These are phyloP conservation scores for Tiphia femorata DNA, from an alignment of 2,888 invertebrate species.

Conservation along the genomic window DNA sequence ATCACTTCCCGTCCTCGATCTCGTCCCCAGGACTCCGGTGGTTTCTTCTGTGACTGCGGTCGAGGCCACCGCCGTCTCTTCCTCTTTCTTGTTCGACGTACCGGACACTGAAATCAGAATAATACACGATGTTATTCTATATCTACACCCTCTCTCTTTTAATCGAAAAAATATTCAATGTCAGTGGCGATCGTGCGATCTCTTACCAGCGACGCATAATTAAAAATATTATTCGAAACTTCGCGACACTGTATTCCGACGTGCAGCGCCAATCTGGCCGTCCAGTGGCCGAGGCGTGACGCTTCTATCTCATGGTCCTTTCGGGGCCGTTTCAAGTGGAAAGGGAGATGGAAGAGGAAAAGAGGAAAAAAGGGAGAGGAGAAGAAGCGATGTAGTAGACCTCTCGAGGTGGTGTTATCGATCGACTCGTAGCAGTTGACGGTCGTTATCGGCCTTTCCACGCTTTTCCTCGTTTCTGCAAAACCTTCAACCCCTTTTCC, in stretches of 20 bases:
- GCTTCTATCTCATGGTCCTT: too few species aligned
- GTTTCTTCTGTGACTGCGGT: conserved; percentile 58
- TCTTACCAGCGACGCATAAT: too few species aligned
- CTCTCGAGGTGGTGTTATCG: conserved; percentile 38
- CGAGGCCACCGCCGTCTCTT: conserved; percentile 52
- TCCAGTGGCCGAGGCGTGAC: too few species aligned
- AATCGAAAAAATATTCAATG: background rate
- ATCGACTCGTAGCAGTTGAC: conserved; percentile 40
- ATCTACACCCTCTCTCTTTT: too few species aligned
- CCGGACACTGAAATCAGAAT: conserved; percentile 55
- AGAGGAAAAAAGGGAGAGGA: conserved; percentile 13
- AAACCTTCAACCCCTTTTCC: conserved; percentile 31
- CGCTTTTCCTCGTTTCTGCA: conserved; percentile 38
- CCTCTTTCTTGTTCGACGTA: conserved; percentile 60
- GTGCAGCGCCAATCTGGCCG: too few species aligned
- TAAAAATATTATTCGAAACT: too few species aligned
- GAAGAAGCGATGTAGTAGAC: conserved; percentile 20
- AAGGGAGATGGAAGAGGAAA: conserved; percentile 10
- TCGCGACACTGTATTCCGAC: too few species aligned
- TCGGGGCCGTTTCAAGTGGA: too few species aligned
- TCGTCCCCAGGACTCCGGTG: conserved; percentile 71
- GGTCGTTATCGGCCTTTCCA: conserved; percentile 44
- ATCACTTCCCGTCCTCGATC: conserved; percentile 54
- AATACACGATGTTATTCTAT: too few species aligned
- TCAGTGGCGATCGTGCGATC: too few species aligned